Base-by-base conservation (phyloP, 1,140 invertebrate genomes). In the Lysiphlebus fabarum region DNA sequence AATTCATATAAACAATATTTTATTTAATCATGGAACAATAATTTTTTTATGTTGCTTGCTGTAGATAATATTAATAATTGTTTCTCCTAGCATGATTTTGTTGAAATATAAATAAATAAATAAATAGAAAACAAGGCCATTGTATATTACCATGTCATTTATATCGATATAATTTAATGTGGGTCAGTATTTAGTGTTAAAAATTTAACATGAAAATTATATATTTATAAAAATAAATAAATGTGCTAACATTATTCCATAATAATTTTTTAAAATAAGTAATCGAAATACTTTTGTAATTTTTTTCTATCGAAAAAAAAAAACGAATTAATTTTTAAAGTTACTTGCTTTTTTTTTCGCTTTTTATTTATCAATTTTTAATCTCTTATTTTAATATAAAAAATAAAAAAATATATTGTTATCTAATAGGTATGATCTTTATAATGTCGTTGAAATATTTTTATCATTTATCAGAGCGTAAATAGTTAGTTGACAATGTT, bases 401-500 rank as follows among this genome's bases (percentile, higher is more conserved):
- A n/a, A n/a, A n/a, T n/a, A n/a, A n/a, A n/a, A n/a, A n/a, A n/a
- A n/a, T n/a, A n/a, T n/a, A 26, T 26, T 26, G 4, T 26, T 26
- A 26, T 26, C 17, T 26, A 4, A 26, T 26, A 4, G 4, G 17
- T 4, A 26, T 0, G 7, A 42, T 12, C n/a, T n/a, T 47, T 48
- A 36, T 56, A 37, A 59, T 50, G 14, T 11, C 49, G 36, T 56
- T 59, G 41, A n/a, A 41, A 56, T 45, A 43, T 58, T 64, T 64
- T 64, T 41, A 10, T 49, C 47, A 60, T 60, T 65, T 75, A 76
- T 74, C 72, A 77, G 73, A 77, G 72, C 75, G 75, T 75, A 66
- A 73, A 72, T 71, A 73, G 69, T 75, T 74, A 69, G 57, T 56
- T 57, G 62, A 62, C 54, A 64, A 61, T 49, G 57, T 61, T n/a